Percentiles rank a stretch among this genome's conserved stretches.
Conservation (phyloP, 1,140 invertebrate genomes). For the Colletes latitarsis region DNA sequence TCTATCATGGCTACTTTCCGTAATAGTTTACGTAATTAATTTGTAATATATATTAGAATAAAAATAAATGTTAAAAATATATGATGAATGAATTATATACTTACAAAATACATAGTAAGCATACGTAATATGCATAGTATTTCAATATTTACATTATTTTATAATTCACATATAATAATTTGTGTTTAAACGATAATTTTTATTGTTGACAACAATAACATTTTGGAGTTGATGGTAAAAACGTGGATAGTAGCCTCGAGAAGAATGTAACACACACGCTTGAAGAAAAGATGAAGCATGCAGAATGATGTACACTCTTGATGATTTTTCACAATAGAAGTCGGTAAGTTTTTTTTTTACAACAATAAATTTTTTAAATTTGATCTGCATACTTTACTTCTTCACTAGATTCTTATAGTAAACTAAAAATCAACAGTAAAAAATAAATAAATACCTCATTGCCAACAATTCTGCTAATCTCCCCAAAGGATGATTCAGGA, state of each 20-base stretch:
- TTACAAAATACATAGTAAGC: background rate
- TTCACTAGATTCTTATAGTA: constrained; percentile 38
- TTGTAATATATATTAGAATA: constrained; percentile 1
- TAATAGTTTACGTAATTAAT: constrained; percentile 17
- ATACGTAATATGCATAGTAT: background rate
- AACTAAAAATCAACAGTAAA: constrained; percentile 62
- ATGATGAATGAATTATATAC: background rate
- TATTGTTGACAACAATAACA: background rate
- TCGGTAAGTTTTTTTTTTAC: background rate
- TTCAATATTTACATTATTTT: constrained; percentile 20
- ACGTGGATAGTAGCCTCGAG: constrained; percentile 34
- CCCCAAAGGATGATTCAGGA: constrained; percentile 97
- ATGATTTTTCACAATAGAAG: background rate
- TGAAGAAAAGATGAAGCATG: constrained; percentile 59
- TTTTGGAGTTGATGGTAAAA: background rate
- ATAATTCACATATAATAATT: background rate
- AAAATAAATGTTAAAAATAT: background rate
- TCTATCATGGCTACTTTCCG: constrained; percentile 35
- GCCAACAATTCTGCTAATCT: constrained; percentile 98
- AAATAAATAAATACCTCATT: constrained; percentile 87
- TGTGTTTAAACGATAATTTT: constrained; percentile 7
- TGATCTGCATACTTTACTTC: constrained; percentile 51
- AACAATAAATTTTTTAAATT: constrained; percentile 14
- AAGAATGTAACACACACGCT: constrained; percentile 19
- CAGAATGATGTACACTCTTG: constrained; percentile 30